Base-by-base conservation (phyloP, 2,888 invertebrate species). In the Drosophila paramelanica region DNA sequence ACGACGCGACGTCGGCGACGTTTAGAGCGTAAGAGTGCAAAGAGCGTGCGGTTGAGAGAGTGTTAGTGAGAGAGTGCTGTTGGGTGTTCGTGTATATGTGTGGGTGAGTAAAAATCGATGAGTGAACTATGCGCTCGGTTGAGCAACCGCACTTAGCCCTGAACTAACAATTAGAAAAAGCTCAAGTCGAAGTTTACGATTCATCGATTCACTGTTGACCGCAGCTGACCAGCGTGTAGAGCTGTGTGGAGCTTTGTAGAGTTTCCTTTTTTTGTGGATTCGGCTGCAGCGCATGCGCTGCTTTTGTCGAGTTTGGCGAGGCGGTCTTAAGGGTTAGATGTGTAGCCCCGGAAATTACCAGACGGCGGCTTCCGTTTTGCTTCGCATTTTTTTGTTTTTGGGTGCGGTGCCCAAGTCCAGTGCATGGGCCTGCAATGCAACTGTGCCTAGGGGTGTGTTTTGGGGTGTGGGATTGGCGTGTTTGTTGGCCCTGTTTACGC, bases 61-160 rank as follows among this genome's bases (percentile, higher is more conserved):
- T 31, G 25, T 23, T n/a, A 23, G 25, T 42, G 50, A 45, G 51
- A 42, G 53, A 31, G 43, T 11, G 46, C 27, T 2, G 23, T 3
- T 23, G 23, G 23, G 23, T 23, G 23, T 3, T 23, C 7, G 7
- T 33, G 11, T 11, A 11, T 33, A 0, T 11, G 8, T 11, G 64
- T 56, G 47, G 20, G 50, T 14, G 46, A 39, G 20, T 20, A 42
- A 17, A 11, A 27, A 75, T 87, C 75, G 69, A 79, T 87, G 64
- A 52, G 62, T 38, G 64, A 64, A 45, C 47, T 66, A 58, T 62
- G 67, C 38, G 5, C 33, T 53, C 46, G 47, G 85, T 85, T 85
- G 82, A 84, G 85, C 82, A 77, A 82, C 83, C 83, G 77, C 71
- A 70, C 72, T 88, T 85, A 83, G 83, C 83, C 83, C 76, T 83